Conservation (phyloP, 2,888 invertebrate species). For the Odontocerum albicorne region DNA sequence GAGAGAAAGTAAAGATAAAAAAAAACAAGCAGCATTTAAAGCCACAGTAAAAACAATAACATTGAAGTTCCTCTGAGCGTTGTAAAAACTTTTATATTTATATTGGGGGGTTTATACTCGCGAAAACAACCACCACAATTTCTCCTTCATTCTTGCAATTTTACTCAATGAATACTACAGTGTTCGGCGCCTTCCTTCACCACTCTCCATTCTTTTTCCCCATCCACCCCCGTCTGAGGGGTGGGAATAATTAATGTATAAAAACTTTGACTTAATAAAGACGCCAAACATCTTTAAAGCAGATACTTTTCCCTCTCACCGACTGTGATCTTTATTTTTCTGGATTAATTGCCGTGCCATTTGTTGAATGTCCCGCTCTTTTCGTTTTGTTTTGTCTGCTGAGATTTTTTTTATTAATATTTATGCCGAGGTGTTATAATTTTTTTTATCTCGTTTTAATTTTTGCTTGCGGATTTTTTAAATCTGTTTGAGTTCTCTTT, state of each 20-base stretch:
- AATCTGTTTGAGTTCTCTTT: too few relatives aligned
- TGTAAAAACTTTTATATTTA: constrained; percentile 13
- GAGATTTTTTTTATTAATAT: too few relatives aligned
- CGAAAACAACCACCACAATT: constrained; percentile 1
- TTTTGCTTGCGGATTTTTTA: too few relatives aligned
- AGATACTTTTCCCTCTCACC: constrained; percentile 6
- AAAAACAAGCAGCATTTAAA: too few relatives aligned
- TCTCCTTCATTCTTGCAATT: constrained; percentile 8
- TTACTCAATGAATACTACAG: constrained; percentile 23
- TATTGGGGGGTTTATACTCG: background rate
- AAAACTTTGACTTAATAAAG: constrained; percentile 35
- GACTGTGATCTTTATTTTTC: constrained; percentile 20
- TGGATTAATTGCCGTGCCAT: constrained; percentile 27
- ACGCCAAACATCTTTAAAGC: constrained; percentile 27
- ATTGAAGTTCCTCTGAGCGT: constrained; percentile 9
- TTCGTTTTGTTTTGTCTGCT: constrained; percentile 7
- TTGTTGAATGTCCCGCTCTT: constrained; percentile 26
- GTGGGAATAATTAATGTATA: constrained; percentile 33
- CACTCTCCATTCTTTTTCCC: constrained; percentile 6
- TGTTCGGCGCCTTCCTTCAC: constrained; percentile 10
- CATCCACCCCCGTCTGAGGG: background rate
- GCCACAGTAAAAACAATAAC: too few relatives aligned
- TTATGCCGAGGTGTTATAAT: too few relatives aligned
- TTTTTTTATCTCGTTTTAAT: too few relatives aligned
- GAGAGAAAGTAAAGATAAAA: too few relatives aligned